Evolutionary conservation across 2,797 vertebrate genomes (phyloP).

Genomic region (Lagodon rhomboides): DNA sequence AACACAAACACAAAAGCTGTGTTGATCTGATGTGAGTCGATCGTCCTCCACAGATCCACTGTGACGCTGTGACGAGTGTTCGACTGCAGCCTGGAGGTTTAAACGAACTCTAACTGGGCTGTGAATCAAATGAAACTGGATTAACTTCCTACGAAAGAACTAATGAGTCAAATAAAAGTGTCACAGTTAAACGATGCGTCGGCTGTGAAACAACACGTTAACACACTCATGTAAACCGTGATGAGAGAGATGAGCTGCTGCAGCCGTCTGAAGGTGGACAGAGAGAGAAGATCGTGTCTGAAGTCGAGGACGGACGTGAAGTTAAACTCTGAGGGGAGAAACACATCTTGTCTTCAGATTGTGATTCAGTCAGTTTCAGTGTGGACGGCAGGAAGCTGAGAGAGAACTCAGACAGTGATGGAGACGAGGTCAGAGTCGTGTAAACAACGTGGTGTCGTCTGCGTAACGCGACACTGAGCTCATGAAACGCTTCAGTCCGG

Average conservation of each 20-base stretch:
- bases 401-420: no score
- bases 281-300: not conserved
- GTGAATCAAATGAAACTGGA: slow-evolving; percentile 6
- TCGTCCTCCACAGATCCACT: not conserved
- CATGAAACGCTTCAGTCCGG: no score
- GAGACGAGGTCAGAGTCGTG: no score
- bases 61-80: not conserved
- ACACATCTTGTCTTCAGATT: no score
- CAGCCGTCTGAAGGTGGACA: not conserved
- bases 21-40: no score
- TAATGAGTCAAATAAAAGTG: not conserved
- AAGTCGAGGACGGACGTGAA: not conserved
- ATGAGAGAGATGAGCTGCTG: not conserved
- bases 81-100: not conserved
- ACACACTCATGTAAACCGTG: not conserved
- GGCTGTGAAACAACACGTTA: not conserved
- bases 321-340: no score
- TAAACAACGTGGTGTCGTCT: no score
- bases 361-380: no score
- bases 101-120: not conserved
- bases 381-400: no score
- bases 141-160: not conserved
- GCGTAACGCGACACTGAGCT: no score
- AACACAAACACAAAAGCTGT: no score
- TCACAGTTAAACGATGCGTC: not conserved